phyloP scores from a whole-genome alignment of 1,140 invertebrate species.

The Tenebrio molitor region DNA sequence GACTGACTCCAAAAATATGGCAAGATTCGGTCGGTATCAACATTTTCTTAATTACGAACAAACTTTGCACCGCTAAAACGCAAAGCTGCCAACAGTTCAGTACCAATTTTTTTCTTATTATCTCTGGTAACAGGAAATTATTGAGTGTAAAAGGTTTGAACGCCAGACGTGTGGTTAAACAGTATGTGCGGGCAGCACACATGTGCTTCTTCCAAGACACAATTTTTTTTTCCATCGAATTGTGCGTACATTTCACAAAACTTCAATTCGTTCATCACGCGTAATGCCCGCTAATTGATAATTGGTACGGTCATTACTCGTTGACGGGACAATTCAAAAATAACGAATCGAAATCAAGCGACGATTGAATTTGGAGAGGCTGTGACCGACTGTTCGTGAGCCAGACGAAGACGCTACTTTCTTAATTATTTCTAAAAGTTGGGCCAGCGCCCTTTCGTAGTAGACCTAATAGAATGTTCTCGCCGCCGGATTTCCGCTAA shows the following conservation, averaged over 20 bases:
- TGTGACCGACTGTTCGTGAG: no score
- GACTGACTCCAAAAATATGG: slow-evolving; percentile 48
- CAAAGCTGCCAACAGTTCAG: slow-evolving; percentile 10
- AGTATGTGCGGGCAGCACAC: slow-evolving; percentile 25
- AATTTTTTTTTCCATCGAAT: slow-evolving; percentile 36
- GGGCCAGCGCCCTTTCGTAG: slow-evolving; percentile 36
- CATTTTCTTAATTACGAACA: slow-evolving; percentile 22
- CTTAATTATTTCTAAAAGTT: slow-evolving; percentile 41
- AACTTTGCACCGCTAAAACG: slow-evolving; percentile 22
- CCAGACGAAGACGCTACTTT: neutral
- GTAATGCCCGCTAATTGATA: no score
- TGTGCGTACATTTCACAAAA: slow-evolving; percentile 21
- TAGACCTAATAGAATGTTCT: slow-evolving; percentile 46
- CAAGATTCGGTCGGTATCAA: slow-evolving; percentile 11
- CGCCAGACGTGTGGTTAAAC: slow-evolving; percentile 43
- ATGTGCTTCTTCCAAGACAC: slow-evolving; percentile 30
- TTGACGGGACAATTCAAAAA: neutral
- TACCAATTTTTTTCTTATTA: slow-evolving; percentile 19
- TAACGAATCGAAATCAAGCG: neutral
- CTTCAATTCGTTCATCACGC: neutral
- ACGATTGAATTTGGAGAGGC: no score
- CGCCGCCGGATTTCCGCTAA: slow-evolving; percentile 56
- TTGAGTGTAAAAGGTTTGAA: slow-evolving; percentile 43
- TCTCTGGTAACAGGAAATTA: slow-evolving; percentile 40
- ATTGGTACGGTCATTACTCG: no score